Evolutionary conservation across 2,113 vertebrate genomes (phyloP).

Genomic region (Climacteris rufus): DNA sequence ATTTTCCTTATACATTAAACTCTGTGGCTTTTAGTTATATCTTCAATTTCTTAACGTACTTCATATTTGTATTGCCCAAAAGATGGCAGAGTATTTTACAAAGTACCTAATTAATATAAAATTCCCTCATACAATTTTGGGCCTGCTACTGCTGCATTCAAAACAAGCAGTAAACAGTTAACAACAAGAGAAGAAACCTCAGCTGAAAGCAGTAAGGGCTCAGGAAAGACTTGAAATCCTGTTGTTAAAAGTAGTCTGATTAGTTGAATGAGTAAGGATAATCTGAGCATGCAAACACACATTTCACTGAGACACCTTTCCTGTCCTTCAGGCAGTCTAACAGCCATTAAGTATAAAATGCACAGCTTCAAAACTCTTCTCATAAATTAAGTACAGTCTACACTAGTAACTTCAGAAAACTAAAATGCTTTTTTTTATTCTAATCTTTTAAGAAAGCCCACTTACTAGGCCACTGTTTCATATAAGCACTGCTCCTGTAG

Average conservation of each 20-base stretch:
- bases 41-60: background rate
- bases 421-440: background rate
- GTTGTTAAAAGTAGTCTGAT: background rate
- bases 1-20: background rate
- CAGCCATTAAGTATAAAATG: background rate
- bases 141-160: background rate
- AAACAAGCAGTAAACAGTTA: background rate
- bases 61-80: background rate
- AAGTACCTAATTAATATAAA: background rate
- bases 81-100: background rate
- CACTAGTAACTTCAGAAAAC: background rate
- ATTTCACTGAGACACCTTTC: background rate
- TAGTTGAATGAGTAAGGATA: background rate
- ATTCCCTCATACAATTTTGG: background rate
- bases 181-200: background rate
- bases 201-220: background rate
- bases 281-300: background rate
- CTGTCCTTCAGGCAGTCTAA: background rate
- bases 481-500: background rate
- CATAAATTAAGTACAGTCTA: background rate
- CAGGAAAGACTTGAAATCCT: background rate
- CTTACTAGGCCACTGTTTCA: background rate
- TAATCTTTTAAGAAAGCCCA: background rate
- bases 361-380: background rate
- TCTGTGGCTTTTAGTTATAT: background rate